A percentile compares a stretch with the other conserved stretches of the same genome.
Evolutionary conservation across 2,888 invertebrate species (phyloP).

Genomic region (Meandrusa payeni): DNA sequence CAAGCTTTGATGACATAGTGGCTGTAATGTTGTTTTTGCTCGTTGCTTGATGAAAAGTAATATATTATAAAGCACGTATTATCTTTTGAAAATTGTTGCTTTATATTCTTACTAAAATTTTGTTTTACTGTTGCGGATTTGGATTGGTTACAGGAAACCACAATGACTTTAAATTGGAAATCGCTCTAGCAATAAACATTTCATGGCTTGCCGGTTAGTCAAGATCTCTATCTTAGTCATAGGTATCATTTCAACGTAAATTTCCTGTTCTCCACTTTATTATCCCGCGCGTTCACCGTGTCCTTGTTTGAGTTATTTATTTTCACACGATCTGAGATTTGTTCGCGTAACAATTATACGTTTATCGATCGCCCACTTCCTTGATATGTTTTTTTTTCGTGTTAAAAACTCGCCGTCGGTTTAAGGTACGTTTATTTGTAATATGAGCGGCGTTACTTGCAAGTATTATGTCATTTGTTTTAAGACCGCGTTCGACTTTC

Average conservation of each 20-base stretch:
- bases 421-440: constrained; percentile 10
- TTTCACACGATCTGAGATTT: constrained; percentile 23
- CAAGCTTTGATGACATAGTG: constrained; percentile 9
- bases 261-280: constrained; percentile 22
- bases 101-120: neutral
- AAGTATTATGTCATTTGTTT: constrained; percentile 34
- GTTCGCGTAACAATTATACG: constrained; percentile 20
- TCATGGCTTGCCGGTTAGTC: constrained; percentile 8
- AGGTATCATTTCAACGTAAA: constrained; percentile 10
- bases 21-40: constrained; percentile 2
- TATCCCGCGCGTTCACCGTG: constrained; percentile 15
- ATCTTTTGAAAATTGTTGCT: too few relatives aligned
- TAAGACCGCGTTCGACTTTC: constrained; percentile 40
- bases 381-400: constrained; percentile 13
- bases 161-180: constrained; percentile 4
- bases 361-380: constrained; percentile 20
- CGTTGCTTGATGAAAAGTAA: constrained; percentile 2
- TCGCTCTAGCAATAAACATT: constrained; percentile 14
- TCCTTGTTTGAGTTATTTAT: constrained; percentile 21
- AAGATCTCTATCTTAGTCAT: constrained; percentile 19
- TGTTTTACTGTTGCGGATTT: neutral
- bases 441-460: constrained; percentile 13
- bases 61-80: neutral
- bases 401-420: constrained; percentile 4
- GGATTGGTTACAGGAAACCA: constrained; percentile 7